These are phyloP conservation scores for Microcaecilia unicolor DNA, from an alignment of 2,797 vertebrate genomes.

Conservation along the genomic window DNA sequence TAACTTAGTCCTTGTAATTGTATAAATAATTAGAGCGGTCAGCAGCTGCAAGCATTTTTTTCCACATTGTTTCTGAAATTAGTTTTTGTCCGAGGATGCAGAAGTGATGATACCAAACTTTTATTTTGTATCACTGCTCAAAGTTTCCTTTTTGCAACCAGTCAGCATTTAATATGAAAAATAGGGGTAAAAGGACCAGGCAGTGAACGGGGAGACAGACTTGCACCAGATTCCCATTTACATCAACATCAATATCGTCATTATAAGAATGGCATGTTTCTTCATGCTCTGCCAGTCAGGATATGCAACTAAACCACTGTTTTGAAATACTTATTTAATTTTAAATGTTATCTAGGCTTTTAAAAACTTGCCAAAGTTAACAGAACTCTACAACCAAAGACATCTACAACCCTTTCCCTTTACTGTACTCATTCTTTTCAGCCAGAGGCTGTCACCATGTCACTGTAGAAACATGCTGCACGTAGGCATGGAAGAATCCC, in stretches of 20 bases:
- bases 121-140: no score
- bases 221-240: slow-evolving; percentile 45
- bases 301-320: slow-evolving; percentile 44
- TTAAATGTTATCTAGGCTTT: slow-evolving; percentile 14
- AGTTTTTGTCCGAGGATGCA: no score
- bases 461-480: no score
- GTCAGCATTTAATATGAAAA: slow-evolving; percentile 56
- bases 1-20: no score
- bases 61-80: no score
- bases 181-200: slow-evolving; percentile 52
- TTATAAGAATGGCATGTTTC: slow-evolving; percentile 46
- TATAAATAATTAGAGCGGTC: no score
- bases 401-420: slow-evolving; percentile 15
- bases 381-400: slow-evolving; percentile 4
- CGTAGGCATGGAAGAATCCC: no score
- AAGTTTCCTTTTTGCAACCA: slow-evolving; percentile 48
- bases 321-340: slow-evolving; percentile 20
- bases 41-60: no score
- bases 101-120: no score
- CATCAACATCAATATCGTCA: slow-evolving; percentile 31
- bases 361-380: slow-evolving; percentile 25
- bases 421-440: slow-evolving; percentile 3
- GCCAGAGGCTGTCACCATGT: slow-evolving; percentile 1
- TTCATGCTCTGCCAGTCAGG: slow-evolving; percentile 62
- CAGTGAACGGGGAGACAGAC: slow-evolving; percentile 47